phyloP scores from a whole-genome alignment of 2,797 vertebrate genomes.

The Anabas testudineus region DNA sequence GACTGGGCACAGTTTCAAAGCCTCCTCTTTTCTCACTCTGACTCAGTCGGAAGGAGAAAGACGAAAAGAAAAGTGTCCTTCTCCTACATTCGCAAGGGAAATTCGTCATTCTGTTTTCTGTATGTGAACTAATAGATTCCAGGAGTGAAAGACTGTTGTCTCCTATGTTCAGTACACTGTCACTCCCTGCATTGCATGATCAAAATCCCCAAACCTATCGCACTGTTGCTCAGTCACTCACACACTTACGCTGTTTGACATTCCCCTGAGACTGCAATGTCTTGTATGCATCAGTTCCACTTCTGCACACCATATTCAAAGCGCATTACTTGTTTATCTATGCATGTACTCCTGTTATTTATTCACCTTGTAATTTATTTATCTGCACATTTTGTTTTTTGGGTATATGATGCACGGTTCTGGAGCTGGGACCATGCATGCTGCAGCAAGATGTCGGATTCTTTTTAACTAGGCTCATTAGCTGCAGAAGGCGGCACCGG shows the following conservation, averaged over 20 bases:
- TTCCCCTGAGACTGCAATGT: conserved; percentile 6
- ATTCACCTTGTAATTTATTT: conserved; percentile 60
- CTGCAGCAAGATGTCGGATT: conserved; percentile 70
- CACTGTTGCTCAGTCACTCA: neutral
- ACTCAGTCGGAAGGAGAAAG: conserved; percentile 61
- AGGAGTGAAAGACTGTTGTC: conserved; percentile 19
- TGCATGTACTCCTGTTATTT: conserved; percentile 35
- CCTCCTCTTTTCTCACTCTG: conserved; percentile 69
- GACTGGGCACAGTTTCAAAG: conserved; percentile 72
- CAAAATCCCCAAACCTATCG: neutral
- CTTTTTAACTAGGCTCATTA: conserved; percentile 86
- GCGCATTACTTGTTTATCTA: conserved; percentile 45
- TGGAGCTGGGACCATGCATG: conserved; percentile 54
- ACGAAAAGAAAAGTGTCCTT: conserved; percentile 45
- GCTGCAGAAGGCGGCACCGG: conserved; percentile 83
- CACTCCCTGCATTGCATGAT: conserved; percentile 16
- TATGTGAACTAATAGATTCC: conserved; percentile 40
- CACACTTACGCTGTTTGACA: conserved; percentile 7
- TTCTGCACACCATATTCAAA: conserved; percentile 26
- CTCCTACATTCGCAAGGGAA: conserved; percentile 54
- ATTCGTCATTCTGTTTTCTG: conserved; percentile 57
- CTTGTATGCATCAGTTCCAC: conserved; percentile 2
- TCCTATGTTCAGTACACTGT: neutral
- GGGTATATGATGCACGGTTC: conserved; percentile 35
- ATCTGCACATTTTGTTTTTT: conserved; percentile 59